These are phyloP conservation scores for Phyllostomus hastatus DNA, from an alignment of 2,113 vertebrate genomes.

Conservation along the genomic window DNA sequence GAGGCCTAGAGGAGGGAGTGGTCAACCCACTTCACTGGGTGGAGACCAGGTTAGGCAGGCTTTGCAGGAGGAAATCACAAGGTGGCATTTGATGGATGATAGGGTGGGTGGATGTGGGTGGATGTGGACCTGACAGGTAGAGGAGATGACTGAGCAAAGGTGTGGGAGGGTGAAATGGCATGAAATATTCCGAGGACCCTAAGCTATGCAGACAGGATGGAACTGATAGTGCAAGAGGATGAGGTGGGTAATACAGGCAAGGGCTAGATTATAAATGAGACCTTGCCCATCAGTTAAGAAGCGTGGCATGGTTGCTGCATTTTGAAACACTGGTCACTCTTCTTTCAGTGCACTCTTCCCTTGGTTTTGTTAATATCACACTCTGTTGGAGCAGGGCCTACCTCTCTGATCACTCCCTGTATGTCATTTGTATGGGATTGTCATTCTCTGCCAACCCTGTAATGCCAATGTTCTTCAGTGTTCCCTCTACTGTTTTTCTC, in stretches of 20 bases:
- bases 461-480: not conserved
- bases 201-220: not conserved
- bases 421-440: not conserved
- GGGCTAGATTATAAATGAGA: not conserved
- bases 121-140: not conserved
- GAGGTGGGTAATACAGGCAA: not conserved
- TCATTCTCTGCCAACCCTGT: not conserved
- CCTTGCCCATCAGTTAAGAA: not conserved
- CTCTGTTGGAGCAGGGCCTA: not conserved
- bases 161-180: not conserved
- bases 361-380: not conserved
- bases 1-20: not conserved
- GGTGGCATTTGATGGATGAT: not conserved
- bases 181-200: not conserved
- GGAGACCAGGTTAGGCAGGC: not conserved
- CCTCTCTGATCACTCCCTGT: not conserved
- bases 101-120: not conserved
- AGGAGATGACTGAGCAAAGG: not conserved
- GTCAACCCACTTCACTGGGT: rapidly evolving
- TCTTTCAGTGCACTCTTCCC: not conserved
- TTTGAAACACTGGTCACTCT: not conserved
- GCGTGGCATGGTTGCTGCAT: not conserved
- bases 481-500: not conserved
- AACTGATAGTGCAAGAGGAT: not conserved
- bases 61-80: not conserved